Evolutionary conservation across 2,113 vertebrate species (phyloP).

Genomic region (Zosterops borbonicus): DNA sequence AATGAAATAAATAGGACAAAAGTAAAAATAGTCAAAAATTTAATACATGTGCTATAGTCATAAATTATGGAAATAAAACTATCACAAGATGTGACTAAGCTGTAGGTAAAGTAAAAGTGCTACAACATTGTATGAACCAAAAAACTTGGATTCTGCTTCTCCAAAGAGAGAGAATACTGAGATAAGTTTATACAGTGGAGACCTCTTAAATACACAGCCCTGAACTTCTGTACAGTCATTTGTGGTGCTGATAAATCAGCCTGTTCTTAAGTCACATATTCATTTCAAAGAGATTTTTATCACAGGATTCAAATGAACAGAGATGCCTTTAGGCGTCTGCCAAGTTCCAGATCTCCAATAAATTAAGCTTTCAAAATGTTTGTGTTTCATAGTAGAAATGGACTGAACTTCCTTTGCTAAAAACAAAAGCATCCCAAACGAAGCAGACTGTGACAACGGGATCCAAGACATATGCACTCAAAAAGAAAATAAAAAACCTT

Average conservation of each 20-base stretch:
- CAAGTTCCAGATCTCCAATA: slow-evolving; percentile 31
- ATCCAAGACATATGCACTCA: background rate
- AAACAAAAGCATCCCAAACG: slow-evolving; percentile 28
- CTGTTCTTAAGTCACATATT: slow-evolving; percentile 18
- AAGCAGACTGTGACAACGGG: background rate
- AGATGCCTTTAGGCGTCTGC: slow-evolving; percentile 8
- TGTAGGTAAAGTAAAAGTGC: slow-evolving; percentile 56
- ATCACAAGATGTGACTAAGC: slow-evolving; percentile 40
- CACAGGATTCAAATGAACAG: slow-evolving; percentile 22
- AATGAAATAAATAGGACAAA: slow-evolving; percentile 71
- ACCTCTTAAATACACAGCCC: slow-evolving; percentile 57
- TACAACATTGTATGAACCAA: slow-evolving; percentile 21
- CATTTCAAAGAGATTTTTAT: slow-evolving; percentile 52
- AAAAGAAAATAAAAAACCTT: background rate
- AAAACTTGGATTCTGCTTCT: slow-evolving; percentile 24
- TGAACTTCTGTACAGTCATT: slow-evolving; percentile 36
- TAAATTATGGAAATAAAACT: slow-evolving; percentile 64
- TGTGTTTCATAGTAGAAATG: background rate
- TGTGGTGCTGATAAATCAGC: slow-evolving; percentile 4
- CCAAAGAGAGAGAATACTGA: slow-evolving; percentile 37
- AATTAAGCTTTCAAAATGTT: background rate
- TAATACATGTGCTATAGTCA: slow-evolving; percentile 67
- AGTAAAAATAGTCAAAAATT: slow-evolving; percentile 66
- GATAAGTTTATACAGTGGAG: slow-evolving; percentile 62
- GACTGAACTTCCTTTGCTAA: background rate